phyloP scores from a whole-genome alignment of 2,888 invertebrate species.

The Drosophila pegasa region DNA sequence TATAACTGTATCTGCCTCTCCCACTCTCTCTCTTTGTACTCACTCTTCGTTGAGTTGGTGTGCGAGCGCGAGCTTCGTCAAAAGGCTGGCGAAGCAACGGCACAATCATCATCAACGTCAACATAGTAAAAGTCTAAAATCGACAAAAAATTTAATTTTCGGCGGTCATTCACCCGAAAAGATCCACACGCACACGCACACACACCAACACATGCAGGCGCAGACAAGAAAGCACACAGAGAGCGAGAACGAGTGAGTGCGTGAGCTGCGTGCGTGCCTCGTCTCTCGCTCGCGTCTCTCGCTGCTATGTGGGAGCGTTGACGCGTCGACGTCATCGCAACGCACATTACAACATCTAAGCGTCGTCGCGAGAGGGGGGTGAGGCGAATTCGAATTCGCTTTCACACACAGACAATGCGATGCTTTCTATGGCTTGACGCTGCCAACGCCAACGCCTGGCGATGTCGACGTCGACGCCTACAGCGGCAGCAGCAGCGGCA shows the following conservation, averaged over 20 bases:
- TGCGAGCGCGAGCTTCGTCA: slow-evolving; percentile 36
- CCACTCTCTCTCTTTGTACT: neutral
- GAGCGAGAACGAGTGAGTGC: slow-evolving; percentile 23
- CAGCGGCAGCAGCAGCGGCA: slow-evolving; percentile 24
- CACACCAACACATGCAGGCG: slow-evolving; percentile 18
- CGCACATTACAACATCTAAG: slow-evolving; percentile 71
- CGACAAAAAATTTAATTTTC: slow-evolving; percentile 82
- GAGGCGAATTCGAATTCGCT: slow-evolving; percentile 52
- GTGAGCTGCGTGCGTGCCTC: slow-evolving; percentile 42
- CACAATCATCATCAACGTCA: slow-evolving; percentile 69
- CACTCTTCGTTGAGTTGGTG: slow-evolving; percentile 1
- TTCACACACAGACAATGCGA: slow-evolving; percentile 52
- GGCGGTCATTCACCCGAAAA: slow-evolving; percentile 84
- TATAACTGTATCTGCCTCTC: slow-evolving; percentile 27
- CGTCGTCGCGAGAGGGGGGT: neutral
- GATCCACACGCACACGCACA: slow-evolving; percentile 50
- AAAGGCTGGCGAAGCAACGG: slow-evolving; percentile 42
- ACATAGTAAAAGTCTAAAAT: slow-evolving; percentile 84
- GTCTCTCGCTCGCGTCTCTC: too few species aligned
- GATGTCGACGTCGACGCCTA: too few species aligned
- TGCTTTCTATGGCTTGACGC: slow-evolving; percentile 74
- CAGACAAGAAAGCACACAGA: slow-evolving; percentile 39
- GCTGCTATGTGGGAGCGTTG: slow-evolving; percentile 68
- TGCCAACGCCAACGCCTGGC: slow-evolving; percentile 21
- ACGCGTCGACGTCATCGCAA: slow-evolving; percentile 61